Evolutionary conservation across 2,888 invertebrate species (phyloP).

Genomic region (Bellardia pandia): DNA sequence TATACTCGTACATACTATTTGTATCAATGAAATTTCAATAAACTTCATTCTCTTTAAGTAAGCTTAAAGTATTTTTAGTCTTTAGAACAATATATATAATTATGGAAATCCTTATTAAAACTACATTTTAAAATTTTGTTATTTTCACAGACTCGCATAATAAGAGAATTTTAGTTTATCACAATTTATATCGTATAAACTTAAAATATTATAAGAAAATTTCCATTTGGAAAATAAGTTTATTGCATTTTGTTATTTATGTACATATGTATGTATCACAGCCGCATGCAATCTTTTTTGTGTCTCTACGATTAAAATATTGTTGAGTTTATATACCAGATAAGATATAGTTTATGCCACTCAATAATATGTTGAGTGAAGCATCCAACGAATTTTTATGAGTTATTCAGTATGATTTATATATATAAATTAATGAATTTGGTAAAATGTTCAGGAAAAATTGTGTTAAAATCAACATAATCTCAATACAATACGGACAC

Average conservation of each 20-base stretch:
- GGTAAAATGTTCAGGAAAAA: too few species aligned
- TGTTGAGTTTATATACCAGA: too few species aligned
- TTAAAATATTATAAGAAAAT: not conserved
- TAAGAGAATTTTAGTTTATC: conserved; percentile 5
- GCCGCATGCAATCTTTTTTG: not conserved
- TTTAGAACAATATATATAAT: not conserved
- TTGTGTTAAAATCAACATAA: too few species aligned
- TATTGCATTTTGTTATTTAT: conserved; percentile 4
- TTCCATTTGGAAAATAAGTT: conserved; percentile 20
- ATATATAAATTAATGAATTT: too few species aligned
- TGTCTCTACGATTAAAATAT: not conserved
- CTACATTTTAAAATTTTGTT: not conserved
- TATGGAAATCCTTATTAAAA: conserved; percentile 4
- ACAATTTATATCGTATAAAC: not conserved
- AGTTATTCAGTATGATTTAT: too few species aligned
- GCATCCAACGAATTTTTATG: too few species aligned
- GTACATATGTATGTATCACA: not conserved
- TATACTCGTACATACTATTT: too few species aligned
- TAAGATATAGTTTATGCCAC: too few species aligned
- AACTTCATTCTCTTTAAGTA: not conserved
- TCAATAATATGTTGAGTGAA: too few species aligned
- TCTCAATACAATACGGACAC: too few species aligned
- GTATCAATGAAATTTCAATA: too few species aligned
- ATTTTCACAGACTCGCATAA: not conserved
- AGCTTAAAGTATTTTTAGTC: not conserved